phyloP scores from a whole-genome alignment of 2,113 vertebrate genomes.

The Ammodytes marinus region DNA sequence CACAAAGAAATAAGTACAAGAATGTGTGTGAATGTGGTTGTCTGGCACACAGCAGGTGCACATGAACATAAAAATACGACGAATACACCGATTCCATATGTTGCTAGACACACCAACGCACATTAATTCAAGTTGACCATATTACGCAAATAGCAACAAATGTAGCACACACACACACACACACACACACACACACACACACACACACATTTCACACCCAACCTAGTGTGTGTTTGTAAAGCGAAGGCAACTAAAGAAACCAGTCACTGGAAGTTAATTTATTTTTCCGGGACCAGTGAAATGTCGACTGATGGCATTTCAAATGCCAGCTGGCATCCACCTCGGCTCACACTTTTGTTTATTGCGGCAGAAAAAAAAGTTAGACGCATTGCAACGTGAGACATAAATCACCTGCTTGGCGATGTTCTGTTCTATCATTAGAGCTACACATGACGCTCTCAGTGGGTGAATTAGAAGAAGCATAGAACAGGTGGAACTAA shows the following conservation, averaged over 20 bases:
- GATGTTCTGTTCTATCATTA: conserved; percentile 18
- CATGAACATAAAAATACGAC: conserved; percentile 38
- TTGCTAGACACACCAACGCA: conserved; percentile 5
- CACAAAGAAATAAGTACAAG: too few species aligned
- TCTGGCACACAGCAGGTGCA: conserved; percentile 65
- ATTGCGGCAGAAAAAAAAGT: conserved; percentile 58
- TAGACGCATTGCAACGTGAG: conserved; percentile 12
- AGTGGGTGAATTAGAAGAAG: conserved; percentile 25
- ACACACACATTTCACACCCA: not conserved
- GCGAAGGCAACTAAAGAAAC: conserved; percentile 41
- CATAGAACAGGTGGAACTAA: conserved; percentile 48
- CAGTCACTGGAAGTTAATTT: conserved; percentile 62
- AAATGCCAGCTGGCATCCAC: conserved; percentile 66
- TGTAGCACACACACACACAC: not conserved
- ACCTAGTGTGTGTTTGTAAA: conserved; percentile 20
- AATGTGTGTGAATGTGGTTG: conserved; percentile 27
- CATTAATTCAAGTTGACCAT: conserved; percentile 13
- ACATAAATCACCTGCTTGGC: conserved; percentile 50
- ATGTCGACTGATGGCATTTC: conserved; percentile 74
- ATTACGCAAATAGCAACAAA: conserved; percentile 13
- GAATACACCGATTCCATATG: conserved; percentile 47
- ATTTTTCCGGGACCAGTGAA: conserved; percentile 60
- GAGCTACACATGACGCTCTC: conserved; percentile 28
- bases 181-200: conserved; percentile 15
- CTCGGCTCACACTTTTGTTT: conserved; percentile 48